phyloP scores from a whole-genome alignment of 2,797 vertebrate genomes.

The Echeneis naucrates region DNA sequence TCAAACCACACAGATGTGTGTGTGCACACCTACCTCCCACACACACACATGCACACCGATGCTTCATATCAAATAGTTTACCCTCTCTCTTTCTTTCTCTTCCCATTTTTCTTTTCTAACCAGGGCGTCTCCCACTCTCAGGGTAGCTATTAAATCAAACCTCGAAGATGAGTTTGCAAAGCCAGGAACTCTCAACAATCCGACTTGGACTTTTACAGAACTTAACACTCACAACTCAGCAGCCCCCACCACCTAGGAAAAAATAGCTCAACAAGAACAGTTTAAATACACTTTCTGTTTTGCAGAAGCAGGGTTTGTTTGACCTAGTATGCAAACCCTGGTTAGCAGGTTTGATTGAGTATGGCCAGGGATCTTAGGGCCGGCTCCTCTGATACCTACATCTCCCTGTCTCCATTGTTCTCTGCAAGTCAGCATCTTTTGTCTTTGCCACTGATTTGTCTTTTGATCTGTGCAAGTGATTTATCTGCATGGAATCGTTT shows the following conservation, averaged over 20 bases:
- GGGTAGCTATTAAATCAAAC: slow-evolving; percentile 65
- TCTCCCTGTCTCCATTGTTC: slow-evolving; percentile 84
- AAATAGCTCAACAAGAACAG: slow-evolving; percentile 20
- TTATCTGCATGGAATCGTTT: slow-evolving; percentile 87
- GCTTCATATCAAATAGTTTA: slow-evolving; percentile 71
- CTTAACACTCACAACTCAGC: slow-evolving; percentile 43
- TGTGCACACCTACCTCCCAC: slow-evolving; percentile 46
- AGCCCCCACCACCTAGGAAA: not conserved
- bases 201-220: slow-evolving; percentile 31
- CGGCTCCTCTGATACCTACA: slow-evolving; percentile 80
- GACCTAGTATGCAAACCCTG: slow-evolving; percentile 70
- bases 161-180: slow-evolving; percentile 66
- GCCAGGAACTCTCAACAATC: slow-evolving; percentile 43
- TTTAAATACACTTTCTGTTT: slow-evolving; percentile 51
- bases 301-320: slow-evolving; percentile 61
- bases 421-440: slow-evolving; percentile 86
- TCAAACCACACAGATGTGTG: slow-evolving; percentile 52
- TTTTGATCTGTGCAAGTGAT: slow-evolving; percentile 87
- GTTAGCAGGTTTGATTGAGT: slow-evolving; percentile 78
- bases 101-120: slow-evolving; percentile 62
- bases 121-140: slow-evolving; percentile 62
- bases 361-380: slow-evolving; percentile 75
- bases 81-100: slow-evolving; percentile 42
- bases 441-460: slow-evolving; percentile 86
- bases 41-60: slow-evolving; percentile 27